Evolutionary conservation across 2,797 vertebrate species (phyloP).

Genomic region (Tragelaphus oryx): DNA sequence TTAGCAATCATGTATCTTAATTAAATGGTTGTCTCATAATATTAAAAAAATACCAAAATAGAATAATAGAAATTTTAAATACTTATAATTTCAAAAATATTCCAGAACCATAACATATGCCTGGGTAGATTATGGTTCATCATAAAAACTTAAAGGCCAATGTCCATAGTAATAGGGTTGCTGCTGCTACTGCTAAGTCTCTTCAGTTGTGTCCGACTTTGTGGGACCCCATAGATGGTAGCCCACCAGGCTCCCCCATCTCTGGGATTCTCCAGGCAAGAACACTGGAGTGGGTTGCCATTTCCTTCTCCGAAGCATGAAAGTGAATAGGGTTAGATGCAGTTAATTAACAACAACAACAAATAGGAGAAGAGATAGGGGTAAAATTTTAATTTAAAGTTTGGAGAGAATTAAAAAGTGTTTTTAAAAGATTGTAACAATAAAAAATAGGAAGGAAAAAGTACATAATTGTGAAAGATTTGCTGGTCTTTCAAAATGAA

Average conservation of each 20-base stretch:
- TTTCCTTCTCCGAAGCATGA: too few species aligned
- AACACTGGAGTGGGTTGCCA: too few species aligned
- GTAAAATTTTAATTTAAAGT: neutral
- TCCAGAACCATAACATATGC: neutral
- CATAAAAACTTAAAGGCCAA: neutral
- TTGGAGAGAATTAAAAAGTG: neutral
- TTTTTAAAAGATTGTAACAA: neutral
- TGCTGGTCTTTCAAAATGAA: neutral
- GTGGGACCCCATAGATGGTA: too few species aligned
- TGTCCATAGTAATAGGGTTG: neutral
- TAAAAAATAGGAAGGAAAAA: neutral
- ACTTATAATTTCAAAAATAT: neutral
- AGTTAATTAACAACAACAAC: neutral
- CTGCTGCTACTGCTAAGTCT: too few species aligned
- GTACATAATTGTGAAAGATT: neutral
- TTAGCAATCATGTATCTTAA: neutral
- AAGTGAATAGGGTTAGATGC: neutral
- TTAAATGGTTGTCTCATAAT: neutral
- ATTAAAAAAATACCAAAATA: neutral
- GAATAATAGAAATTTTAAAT: neutral
- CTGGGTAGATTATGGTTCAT: neutral
- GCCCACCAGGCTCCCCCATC: too few species aligned
- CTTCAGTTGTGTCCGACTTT: too few species aligned
- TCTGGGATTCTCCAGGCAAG: too few species aligned
- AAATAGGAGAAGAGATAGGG: neutral